phyloP scores from a whole-genome alignment of 2,113 vertebrate genomes.

The Procapra przewalskii region DNA sequence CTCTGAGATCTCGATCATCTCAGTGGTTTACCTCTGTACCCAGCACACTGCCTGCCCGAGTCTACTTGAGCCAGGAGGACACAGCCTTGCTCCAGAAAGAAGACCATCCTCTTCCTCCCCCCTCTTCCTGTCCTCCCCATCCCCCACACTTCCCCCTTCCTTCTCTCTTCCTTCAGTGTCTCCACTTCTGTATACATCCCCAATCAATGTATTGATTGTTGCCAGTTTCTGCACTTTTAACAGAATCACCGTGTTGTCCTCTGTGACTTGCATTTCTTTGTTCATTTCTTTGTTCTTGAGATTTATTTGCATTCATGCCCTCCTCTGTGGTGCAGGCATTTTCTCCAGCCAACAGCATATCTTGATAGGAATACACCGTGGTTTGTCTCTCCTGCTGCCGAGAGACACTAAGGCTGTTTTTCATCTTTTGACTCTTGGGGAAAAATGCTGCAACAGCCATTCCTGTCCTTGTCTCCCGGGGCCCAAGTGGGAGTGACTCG shows the following conservation, averaged over 20 bases:
- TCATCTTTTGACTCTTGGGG: neutral
- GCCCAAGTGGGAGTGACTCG: neutral
- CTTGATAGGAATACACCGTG: neutral
- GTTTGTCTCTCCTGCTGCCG: neutral
- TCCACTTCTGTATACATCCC: rapidly evolving
- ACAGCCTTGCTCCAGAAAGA: neutral
- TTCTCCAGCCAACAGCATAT: neutral
- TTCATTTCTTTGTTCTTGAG: neutral
- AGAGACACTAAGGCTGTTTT: neutral
- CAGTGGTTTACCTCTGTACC: rapidly evolving
- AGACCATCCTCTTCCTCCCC: neutral
- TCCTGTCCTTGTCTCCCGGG: neutral
- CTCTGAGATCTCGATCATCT: neutral
- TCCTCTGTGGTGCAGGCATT: neutral
- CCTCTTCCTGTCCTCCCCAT: rapidly evolving
- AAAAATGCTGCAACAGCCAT: too few species aligned
- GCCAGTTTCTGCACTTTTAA: neutral
- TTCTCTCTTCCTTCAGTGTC: neutral
- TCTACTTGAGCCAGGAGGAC: neutral
- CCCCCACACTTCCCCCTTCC: too few species aligned
- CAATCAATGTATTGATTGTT: neutral
- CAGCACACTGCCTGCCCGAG: neutral
- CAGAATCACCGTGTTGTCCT: neutral
- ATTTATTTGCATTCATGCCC: neutral
- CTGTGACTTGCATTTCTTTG: neutral